These are phyloP conservation scores for Aplysina aerophoba DNA, from an alignment of 37 sponge, comb jelly and placozoan genomes.

Conservation along the genomic window DNA sequence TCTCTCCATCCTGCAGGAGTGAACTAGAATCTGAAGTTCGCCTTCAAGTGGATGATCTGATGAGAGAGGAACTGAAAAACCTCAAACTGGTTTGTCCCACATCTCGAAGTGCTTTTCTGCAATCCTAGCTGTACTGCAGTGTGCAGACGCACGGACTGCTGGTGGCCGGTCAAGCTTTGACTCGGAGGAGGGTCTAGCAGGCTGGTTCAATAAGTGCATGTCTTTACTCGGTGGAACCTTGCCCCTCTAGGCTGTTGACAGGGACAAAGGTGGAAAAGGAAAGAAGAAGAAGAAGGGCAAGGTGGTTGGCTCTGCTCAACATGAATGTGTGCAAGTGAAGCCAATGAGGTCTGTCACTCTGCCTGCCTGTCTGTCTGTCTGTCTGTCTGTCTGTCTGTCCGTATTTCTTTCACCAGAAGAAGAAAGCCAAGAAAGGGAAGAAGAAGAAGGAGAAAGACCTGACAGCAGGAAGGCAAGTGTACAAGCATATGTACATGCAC, in stretches of 20 bases:
- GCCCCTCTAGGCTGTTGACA: conserved; percentile 88
- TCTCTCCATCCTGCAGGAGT: conserved; percentile 60
- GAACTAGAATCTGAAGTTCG: conserved; percentile 95
- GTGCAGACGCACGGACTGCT: background rate
- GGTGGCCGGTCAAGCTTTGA: background rate
- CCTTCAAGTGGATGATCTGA: conserved; percentile 94
- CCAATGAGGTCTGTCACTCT: too few relatives aligned
- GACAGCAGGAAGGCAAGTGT: conserved; percentile 85
- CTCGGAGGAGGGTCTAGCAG: background rate
- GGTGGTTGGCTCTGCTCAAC: conserved; percentile 38
- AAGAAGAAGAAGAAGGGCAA: conserved; percentile 87
- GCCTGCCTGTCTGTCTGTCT: too few relatives aligned
- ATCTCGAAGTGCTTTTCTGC: background rate
- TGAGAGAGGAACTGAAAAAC: conserved; percentile 99
- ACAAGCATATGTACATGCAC: too few relatives aligned
- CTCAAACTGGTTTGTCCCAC: conserved; percentile 82
- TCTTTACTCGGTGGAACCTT: too few relatives aligned
- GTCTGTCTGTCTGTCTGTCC: too few relatives aligned
- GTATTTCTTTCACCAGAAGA: conserved; percentile 59
- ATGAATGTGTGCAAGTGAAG: too few relatives aligned
- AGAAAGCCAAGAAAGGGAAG: conserved; percentile 93
- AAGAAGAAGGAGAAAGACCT: conserved; percentile 99
- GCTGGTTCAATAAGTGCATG: too few relatives aligned
- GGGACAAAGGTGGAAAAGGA: conserved; percentile 92
- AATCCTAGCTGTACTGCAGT: background rate